phyloP scores from a whole-genome alignment of 2,113 vertebrate species.

The Electrona antarctica region DNA sequence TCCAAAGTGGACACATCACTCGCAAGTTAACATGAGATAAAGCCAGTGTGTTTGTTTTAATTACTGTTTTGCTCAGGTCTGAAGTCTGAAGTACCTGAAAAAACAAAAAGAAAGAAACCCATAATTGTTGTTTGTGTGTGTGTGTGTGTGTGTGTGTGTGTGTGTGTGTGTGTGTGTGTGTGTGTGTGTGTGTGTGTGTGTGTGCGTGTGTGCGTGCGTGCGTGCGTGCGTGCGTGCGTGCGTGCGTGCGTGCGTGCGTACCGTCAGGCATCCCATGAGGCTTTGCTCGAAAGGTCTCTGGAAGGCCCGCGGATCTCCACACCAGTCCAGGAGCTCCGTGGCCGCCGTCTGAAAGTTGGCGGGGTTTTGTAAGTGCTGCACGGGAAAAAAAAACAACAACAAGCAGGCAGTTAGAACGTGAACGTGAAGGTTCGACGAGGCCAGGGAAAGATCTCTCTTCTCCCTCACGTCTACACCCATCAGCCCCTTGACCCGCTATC shows the following conservation, averaged over 20 bases:
- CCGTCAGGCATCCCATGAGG: constrained; percentile 99
- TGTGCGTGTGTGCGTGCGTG: too few relatives aligned
- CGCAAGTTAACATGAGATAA: background rate
- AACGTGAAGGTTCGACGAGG: too few relatives aligned
- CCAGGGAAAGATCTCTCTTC: constrained; percentile 61
- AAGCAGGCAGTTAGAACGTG: too few relatives aligned
- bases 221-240: too few relatives aligned
- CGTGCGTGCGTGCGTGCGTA: constrained; percentile 60
- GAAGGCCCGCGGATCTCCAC: constrained; percentile 97
- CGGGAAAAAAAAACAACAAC: background rate
- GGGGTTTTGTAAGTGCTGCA: constrained; percentile 98
- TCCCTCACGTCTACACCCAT: constrained; percentile 52
- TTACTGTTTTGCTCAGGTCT: constrained; percentile 59
- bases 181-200: too few relatives aligned
- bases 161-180: too few relatives aligned
- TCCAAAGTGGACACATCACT: constrained; percentile 33
- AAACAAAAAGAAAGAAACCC: constrained; percentile 37
- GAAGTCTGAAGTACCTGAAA: constrained; percentile 65
- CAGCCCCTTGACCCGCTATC: constrained; percentile 49
- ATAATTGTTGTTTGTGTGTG: constrained; percentile 62
- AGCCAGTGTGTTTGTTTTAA: constrained; percentile 25
- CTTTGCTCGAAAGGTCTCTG: constrained; percentile 99
- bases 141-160: too few relatives aligned
- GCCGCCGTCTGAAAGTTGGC: constrained; percentile 99
- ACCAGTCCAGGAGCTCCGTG: constrained; percentile 98